Percentiles rank a stretch among this genome's conserved stretches.
phyloP scores from a whole-genome alignment of 64 coral and sea anemone species.

The Pocillopora damicornis region DNA sequence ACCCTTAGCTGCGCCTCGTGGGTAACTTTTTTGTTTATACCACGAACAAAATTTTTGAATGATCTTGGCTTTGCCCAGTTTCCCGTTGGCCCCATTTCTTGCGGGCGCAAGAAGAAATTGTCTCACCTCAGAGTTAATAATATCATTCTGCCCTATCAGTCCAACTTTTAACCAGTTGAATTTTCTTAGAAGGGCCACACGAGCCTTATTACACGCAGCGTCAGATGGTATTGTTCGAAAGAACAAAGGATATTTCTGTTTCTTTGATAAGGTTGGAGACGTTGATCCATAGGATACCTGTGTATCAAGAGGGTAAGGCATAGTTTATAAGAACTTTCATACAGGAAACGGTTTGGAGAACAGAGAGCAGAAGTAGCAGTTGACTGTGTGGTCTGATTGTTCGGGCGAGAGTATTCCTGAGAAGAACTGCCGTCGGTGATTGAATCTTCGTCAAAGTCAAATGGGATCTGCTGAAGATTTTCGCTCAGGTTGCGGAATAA shows the following conservation, averaged over 20 bases:
- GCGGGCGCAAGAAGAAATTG: background rate
- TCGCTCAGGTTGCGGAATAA: too few species aligned
- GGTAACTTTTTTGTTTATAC: too few species aligned
- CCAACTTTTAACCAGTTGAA: conserved; percentile 71
- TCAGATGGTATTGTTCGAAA: conserved; percentile 68
- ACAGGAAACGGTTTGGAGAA: background rate
- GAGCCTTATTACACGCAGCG: conserved; percentile 44
- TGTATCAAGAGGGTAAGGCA: background rate
- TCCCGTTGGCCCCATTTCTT: too few species aligned
- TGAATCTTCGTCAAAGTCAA: too few species aligned
- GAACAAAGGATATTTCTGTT: conserved; percentile 59
- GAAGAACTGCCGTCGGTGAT: too few species aligned
- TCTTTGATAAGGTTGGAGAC: conserved; percentile 47
- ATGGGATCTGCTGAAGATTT: too few species aligned
- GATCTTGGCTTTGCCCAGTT: too few species aligned
- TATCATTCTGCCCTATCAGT: conserved; percentile 62
- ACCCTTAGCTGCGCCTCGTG: too few species aligned
- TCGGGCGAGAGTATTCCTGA: too few species aligned
- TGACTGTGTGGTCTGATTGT: too few species aligned
- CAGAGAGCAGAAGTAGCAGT: too few species aligned
- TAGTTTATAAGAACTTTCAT: background rate
- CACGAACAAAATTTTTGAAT: too few species aligned
- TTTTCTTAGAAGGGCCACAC: conserved; percentile 48
- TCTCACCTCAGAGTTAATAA: conserved; percentile 51
- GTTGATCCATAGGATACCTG: conserved; percentile 67